Evolutionary conservation across 2,888 invertebrate genomes (phyloP).

Genomic region (Agrochola lota): DNA sequence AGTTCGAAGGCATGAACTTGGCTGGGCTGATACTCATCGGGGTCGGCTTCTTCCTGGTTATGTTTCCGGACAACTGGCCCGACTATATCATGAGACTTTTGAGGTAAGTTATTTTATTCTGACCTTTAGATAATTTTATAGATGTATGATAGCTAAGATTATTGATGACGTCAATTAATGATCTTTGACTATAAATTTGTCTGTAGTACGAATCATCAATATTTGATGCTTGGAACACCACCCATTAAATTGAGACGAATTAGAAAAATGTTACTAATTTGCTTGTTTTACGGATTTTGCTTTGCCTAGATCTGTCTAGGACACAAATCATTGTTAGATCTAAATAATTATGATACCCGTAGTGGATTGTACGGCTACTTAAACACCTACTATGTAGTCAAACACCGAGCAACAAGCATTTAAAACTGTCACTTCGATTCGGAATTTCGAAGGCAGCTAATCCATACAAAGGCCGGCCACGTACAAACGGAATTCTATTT

Average conservation of each 20-base stretch:
- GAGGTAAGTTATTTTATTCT: slow-evolving; percentile 90
- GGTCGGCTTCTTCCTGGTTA: slow-evolving; percentile 97
- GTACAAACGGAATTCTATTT: no score
- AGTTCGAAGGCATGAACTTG: slow-evolving; percentile 98
- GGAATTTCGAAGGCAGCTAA: no score
- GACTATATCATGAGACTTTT: slow-evolving; percentile 97
- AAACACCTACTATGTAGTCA: not conserved
- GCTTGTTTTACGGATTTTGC: not conserved
- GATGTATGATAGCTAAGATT: not conserved
- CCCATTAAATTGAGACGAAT: not conserved
- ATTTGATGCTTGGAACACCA: not conserved
- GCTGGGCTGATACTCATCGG: slow-evolving; percentile 98
- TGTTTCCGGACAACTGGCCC: slow-evolving; percentile 99
- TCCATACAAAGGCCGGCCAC: no score
- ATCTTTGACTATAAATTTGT: no score
- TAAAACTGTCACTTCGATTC: no score
- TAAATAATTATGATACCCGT: not conserved
- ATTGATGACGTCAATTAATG: not conserved
- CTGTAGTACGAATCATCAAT: not conserved
- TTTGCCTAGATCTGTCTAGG: slow-evolving; percentile 9
- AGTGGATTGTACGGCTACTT: not conserved
- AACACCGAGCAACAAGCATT: not conserved
- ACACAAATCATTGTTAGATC: not conserved
- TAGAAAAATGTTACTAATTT: not conserved
- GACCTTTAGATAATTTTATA: not conserved